Evolutionary conservation across 1,140 invertebrate species (phyloP), one percentile per base, ranked within the genome.

Genomic region (Planococcus citri): DNA sequence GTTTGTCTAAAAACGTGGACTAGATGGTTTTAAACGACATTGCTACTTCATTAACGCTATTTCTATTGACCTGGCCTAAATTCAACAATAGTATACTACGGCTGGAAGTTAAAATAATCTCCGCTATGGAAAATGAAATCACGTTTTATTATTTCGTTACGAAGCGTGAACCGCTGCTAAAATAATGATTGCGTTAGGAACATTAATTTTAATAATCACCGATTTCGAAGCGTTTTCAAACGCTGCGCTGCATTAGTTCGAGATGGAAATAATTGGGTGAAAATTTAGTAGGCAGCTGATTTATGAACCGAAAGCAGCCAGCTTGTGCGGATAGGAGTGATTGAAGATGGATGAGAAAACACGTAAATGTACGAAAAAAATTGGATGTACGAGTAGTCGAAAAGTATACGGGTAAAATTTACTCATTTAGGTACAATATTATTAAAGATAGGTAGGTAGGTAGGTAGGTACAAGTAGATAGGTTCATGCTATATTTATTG

Each of bases 161-260:
- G 41, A 51, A 51, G 41, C 41, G 41, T 51, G 41, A 51, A 51
- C 41, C n/a, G n/a, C 41, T 14, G n/a, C 41, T 51, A 17, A 51
- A 20, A 51, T 51, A 51, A 51, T 51, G 6, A 51, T 20, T n/a
- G 41, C 17, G 41, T 2, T n/a, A 20, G 41, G 12, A 51, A 51
- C 41, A 51, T 51, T 51, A 51, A 51, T 51, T 51, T 51, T 51
- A 51, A 51, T 51, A 14, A 51, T 51, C 41, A 51, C 41, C 41
- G n/a, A 51, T 51, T 51, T 51, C n/a, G n/a, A 20, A 51, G 2
- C 10, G 10, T 51, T 51, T 51, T n/a, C n/a, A 20, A 51, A 51
- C 41, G n/a, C 41, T 51, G n/a, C n/a, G n/a, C n/a, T n/a, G n/a
- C n/a, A n/a, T 51, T 51, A 51, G 41, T n/a, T 51, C 41, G 3